Percentiles rank a stretch among this genome's conserved stretches.
Conservation (phyloP, 2,888 invertebrate species). For the Thereva unica region DNA sequence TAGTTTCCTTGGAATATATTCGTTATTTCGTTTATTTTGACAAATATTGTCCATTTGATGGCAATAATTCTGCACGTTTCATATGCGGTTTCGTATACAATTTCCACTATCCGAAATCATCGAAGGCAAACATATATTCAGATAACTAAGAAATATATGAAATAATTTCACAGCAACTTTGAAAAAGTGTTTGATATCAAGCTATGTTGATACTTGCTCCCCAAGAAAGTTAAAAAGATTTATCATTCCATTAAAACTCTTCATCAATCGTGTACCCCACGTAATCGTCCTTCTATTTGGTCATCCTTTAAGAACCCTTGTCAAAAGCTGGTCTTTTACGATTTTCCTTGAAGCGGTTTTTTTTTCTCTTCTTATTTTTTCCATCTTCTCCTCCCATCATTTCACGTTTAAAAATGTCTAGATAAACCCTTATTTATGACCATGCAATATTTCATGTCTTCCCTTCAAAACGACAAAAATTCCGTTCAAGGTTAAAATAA, state of each 20-base stretch:
- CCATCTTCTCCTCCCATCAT: conserved; percentile 7
- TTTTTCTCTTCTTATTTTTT: background rate
- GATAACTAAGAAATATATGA: no score
- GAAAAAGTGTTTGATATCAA: background rate
- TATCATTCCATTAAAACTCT: conserved; percentile 15
- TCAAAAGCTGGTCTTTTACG: conserved; percentile 20
- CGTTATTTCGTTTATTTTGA: no score
- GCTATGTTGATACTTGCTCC: background rate
- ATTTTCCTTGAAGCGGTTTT: conserved; percentile 7
- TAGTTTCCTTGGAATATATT: no score
- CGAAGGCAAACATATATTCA: no score
- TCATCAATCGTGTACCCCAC: conserved; percentile 6
- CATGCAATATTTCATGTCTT: conserved; percentile 20
- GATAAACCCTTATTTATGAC: conserved; percentile 22
- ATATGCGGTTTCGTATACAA: no score
- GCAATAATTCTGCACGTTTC: no score
- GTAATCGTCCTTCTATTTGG: conserved; percentile 16
- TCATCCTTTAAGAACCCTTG: conserved; percentile 18
- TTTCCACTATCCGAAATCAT: no score
- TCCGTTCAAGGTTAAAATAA: conserved; percentile 16
- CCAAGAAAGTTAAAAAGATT: background rate
- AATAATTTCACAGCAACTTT: no score
- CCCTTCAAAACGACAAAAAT: conserved; percentile 22
- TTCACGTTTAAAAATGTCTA: conserved; percentile 19
- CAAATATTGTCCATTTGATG: no score